phyloP scores from a whole-genome alignment of 2,113 vertebrate species.

The Willisornis vidua region DNA sequence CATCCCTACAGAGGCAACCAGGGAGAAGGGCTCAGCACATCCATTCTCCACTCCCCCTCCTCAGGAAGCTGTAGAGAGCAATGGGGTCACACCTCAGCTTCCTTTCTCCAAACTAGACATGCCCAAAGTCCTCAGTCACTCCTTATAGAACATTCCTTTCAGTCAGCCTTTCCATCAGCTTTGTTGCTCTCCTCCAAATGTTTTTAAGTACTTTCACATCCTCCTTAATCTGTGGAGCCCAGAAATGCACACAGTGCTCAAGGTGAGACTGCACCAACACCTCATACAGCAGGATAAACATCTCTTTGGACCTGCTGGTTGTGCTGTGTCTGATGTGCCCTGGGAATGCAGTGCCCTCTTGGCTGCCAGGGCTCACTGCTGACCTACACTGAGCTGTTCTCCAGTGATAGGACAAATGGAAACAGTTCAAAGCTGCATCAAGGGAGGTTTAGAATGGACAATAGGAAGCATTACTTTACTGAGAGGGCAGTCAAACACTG shows the following conservation, averaged over 20 bases:
- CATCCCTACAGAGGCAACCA: background rate
- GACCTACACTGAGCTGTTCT: background rate
- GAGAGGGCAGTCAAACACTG: background rate
- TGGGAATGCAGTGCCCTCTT: background rate
- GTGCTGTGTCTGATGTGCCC: background rate
- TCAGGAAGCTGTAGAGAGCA: background rate
- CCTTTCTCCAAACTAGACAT: background rate
- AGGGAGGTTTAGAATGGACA: background rate
- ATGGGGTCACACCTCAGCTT: background rate
- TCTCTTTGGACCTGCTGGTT: background rate
- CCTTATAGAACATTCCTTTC: background rate
- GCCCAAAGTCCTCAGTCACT: rapidly evolving
- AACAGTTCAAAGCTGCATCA: background rate
- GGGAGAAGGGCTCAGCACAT: background rate
- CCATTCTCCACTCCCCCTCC: background rate
- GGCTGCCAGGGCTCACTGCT: background rate
- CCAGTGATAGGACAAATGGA: background rate
- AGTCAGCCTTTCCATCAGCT: background rate
- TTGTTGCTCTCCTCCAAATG: background rate
- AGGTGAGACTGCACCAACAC: background rate
- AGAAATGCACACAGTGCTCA: background rate
- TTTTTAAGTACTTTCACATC: background rate
- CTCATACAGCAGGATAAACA: background rate
- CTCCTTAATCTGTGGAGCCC: background rate
- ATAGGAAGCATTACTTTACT: background rate